These are phyloP conservation scores for Sylvietta virens DNA, from an alignment of 2,113 vertebrate species.

Conservation along the genomic window DNA sequence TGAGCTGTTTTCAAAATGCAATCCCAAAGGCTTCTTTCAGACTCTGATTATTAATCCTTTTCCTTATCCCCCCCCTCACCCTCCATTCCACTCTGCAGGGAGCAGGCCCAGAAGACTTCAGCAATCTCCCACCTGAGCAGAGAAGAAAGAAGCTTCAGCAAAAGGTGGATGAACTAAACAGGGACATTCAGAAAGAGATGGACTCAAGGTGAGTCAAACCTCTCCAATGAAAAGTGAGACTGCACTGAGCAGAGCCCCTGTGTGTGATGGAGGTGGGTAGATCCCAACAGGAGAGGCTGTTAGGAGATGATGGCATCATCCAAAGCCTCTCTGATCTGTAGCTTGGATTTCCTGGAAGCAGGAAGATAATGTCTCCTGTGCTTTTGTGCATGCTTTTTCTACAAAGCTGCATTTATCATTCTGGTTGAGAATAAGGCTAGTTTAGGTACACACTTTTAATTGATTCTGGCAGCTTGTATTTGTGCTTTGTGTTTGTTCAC, in stretches of 20 bases:
- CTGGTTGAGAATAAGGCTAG: background rate
- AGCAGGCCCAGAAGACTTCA: constrained; percentile 93
- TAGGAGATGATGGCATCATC: background rate
- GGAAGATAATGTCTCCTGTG: background rate
- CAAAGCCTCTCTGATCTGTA: background rate
- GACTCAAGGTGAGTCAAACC: constrained; percentile 83
- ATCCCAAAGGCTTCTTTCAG: background rate
- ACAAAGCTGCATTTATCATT: background rate
- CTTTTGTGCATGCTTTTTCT: background rate
- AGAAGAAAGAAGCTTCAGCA: constrained; percentile 96
- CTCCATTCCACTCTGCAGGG: constrained; percentile 74
- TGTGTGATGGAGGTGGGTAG: background rate
- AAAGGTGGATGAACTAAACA: constrained; percentile 91
- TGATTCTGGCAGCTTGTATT: background rate
- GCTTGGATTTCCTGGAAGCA: background rate
- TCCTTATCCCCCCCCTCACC: fast-evolving
- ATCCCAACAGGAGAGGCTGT: background rate
- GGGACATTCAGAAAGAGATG: constrained; percentile 92
- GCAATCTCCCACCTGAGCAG: constrained; percentile 95
- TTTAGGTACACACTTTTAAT: background rate
- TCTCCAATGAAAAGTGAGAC: background rate
- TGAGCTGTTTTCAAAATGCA: background rate
- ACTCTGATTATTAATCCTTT: background rate
- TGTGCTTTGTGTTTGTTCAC: background rate
- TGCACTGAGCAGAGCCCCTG: background rate